phyloP scores from a whole-genome alignment of 2,113 vertebrate species.

The Ictidomys tridecemlineatus region DNA sequence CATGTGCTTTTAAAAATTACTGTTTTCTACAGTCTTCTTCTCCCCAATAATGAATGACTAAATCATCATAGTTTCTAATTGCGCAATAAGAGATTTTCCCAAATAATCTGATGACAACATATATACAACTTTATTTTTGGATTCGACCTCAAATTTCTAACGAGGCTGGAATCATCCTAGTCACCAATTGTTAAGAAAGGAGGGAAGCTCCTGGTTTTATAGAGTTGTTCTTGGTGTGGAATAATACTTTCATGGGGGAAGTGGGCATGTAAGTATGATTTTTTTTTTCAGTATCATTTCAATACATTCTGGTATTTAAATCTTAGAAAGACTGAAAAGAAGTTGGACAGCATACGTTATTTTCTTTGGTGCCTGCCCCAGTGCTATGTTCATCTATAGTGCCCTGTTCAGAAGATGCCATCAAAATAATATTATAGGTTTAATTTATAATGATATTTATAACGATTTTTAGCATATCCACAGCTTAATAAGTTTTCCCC shows the following conservation, averaged over 20 bases:
- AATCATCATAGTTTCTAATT: background rate
- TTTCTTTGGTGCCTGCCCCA: background rate
- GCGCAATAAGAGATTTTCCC: background rate
- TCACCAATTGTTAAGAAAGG: background rate
- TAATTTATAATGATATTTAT: slow-evolving; percentile 51
- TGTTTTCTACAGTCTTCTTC: background rate
- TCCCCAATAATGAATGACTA: background rate
- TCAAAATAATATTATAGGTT: slow-evolving; percentile 41
- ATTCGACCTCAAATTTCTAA: background rate
- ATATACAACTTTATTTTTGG: background rate
- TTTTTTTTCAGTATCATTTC: background rate
- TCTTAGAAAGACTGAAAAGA: background rate
- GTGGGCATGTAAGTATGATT: background rate
- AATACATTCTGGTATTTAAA: background rate
- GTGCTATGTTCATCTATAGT: background rate
- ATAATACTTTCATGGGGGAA: background rate
- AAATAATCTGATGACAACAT: background rate
- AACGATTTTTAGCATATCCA: slow-evolving; percentile 53
- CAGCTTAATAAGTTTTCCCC: background rate
- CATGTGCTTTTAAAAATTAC: background rate
- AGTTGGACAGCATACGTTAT: background rate
- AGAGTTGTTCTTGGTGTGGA: background rate
- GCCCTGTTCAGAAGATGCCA: slow-evolving; percentile 42
- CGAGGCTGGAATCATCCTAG: background rate
- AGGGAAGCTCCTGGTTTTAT: background rate